Percentiles rank a stretch among this genome's conserved stretches.
Conservation (phyloP, 2,888 invertebrate genomes). For the Andrena minutula region DNA sequence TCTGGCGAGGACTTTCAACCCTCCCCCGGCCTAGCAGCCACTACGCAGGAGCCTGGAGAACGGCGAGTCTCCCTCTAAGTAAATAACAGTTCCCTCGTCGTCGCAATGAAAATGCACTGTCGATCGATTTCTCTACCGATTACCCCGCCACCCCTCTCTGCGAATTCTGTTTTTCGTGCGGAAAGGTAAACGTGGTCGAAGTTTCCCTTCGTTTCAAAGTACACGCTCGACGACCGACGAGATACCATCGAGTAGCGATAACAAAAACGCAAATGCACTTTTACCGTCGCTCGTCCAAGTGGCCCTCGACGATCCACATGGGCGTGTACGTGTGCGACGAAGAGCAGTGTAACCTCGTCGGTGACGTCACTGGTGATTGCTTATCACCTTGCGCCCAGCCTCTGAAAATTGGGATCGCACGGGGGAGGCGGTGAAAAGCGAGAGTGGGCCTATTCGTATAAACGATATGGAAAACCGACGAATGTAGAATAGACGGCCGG, state of each 20-base stretch:
- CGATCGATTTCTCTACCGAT: slow-evolving; percentile 38
- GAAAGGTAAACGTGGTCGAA: slow-evolving; percentile 29
- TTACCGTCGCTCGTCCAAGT: slow-evolving; percentile 13
- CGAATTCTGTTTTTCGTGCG: slow-evolving; percentile 39
- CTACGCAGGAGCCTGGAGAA: background rate
- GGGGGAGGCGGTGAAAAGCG: slow-evolving; percentile 18
- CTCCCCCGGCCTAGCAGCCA: background rate
- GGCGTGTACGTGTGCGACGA: slow-evolving; percentile 8
- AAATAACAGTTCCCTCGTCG: slow-evolving; percentile 26
- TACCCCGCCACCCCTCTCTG: slow-evolving; percentile 8
- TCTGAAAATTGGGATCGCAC: slow-evolving; percentile 10
- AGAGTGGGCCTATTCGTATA: slow-evolving; percentile 22
- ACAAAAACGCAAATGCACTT: slow-evolving; percentile 47
- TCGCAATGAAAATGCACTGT: slow-evolving; percentile 9
- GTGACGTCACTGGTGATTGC: slow-evolving; percentile 33
- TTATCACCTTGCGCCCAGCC: slow-evolving; percentile 11
- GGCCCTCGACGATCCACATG: slow-evolving; percentile 26
- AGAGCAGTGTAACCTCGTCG: background rate
- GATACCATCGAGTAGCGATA: slow-evolving; percentile 24
- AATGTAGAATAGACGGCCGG: background rate
- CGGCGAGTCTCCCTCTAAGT: background rate
- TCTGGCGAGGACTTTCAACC: slow-evolving; percentile 2
- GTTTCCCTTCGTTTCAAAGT: slow-evolving; percentile 27
- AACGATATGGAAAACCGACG: slow-evolving; percentile 38
- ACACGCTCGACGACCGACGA: background rate